Base-by-base conservation (phyloP, 2,888 invertebrate genomes). In the Nesidiocoris tenuis region DNA sequence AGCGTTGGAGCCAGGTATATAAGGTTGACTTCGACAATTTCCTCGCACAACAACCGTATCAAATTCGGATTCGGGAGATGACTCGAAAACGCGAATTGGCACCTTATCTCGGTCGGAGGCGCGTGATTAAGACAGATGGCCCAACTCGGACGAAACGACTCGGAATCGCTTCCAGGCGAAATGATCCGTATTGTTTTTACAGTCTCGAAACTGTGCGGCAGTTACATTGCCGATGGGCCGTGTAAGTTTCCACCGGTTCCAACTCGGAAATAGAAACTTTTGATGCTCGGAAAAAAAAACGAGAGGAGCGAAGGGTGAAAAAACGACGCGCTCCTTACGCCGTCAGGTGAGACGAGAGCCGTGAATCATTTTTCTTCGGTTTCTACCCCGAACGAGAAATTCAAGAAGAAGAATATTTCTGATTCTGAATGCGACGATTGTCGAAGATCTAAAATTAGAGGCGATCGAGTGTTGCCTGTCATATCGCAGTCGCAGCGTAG, bases 151-250 rank as follows among this genome's bases (percentile, higher is more conserved):
- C 3, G 39, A 39, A 39, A 39, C 39, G 39, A 39, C 39, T 3
- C 39, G 5, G 39, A 39, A 21, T 16, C 70, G 65, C 65, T 74
- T 25, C 74, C 18, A 22, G 9, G 65, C 64, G 56, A 64, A 74
- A 74, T 74, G 74, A 65, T 55, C 56, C 74, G 74, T 74, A 74
- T 74, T 74, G 74, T 74, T 74, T 66, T 74, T 39, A 7, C 39
- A 39, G 63, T 54, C 72, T 72, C 61, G 72, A 72, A 72, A 22
- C 63, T 39, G 17, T 18, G 24, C 61, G 61, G 72, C 72, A 72
- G 72, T 72, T 72, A 61, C 72, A 61, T 23, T 72, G 61, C 54
- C 72, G 72, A 72, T 72, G 72, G 72, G 19, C 72, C 72, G 72
- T 72, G 63, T 72, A 72, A 72, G 63, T 61, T 70, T 57, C 70